A percentile compares a stretch with the other conserved stretches of the same genome.
Evolutionary conservation across 2,797 vertebrate genomes (phyloP).

Genomic region (Enteromius afrohamiltoni): DNA sequence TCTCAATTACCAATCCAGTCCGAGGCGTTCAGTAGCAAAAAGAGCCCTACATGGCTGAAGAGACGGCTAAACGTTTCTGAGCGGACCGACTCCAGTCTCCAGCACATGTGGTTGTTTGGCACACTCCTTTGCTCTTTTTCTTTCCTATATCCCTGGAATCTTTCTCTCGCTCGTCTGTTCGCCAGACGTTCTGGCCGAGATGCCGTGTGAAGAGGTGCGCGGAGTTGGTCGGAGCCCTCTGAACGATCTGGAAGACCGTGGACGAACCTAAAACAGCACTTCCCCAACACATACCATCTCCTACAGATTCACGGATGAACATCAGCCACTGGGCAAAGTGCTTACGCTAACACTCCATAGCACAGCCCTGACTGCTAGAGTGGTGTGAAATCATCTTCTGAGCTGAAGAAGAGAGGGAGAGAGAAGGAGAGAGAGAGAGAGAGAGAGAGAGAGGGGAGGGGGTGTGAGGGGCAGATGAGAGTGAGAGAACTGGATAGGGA

Average conservation of each 20-base stretch:
- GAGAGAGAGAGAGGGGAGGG: slow-evolving; percentile 24
- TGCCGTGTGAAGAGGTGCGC: slow-evolving; percentile 30
- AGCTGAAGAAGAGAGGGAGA: slow-evolving; percentile 44
- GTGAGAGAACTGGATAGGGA: slow-evolving; percentile 43
- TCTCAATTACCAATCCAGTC: slow-evolving; percentile 49
- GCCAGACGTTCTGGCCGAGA: slow-evolving; percentile 42
- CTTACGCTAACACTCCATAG: slow-evolving; percentile 68
- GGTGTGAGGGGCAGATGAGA: slow-evolving; percentile 47
- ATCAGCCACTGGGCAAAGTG: slow-evolving; percentile 51
- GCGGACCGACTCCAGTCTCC: slow-evolving; percentile 57
- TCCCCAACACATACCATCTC: slow-evolving; percentile 37
- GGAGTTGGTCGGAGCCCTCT: neutral
- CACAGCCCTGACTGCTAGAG: slow-evolving; percentile 56
- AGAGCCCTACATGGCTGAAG: slow-evolving; percentile 55
- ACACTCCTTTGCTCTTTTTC: slow-evolving; percentile 54
- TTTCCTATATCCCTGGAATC: slow-evolving; percentile 41
- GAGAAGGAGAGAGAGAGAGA: slow-evolving; percentile 51
- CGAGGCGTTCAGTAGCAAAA: slow-evolving; percentile 51
- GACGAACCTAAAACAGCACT: slow-evolving; percentile 15
- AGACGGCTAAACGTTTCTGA: slow-evolving; percentile 46
- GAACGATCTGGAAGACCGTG: neutral
- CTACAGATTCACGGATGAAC: slow-evolving; percentile 58
- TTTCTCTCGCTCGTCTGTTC: slow-evolving; percentile 27
- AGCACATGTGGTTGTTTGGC: slow-evolving; percentile 73
- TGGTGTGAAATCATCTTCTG: slow-evolving; percentile 76